Conservation (phyloP, 1,140 invertebrate species). For the Scaptodrosophila lebanonensis region DNA sequence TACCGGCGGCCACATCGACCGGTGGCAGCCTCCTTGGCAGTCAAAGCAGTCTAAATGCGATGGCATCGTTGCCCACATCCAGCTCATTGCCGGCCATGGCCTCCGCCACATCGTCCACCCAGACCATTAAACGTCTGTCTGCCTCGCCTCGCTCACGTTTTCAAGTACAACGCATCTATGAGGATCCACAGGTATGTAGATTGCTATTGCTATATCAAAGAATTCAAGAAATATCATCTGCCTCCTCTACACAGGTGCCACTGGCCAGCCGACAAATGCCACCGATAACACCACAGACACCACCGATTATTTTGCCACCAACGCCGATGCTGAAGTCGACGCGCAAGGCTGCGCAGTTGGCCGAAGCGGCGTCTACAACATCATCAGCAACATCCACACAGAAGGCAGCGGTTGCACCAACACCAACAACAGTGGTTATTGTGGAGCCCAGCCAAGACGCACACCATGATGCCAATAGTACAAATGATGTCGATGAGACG, state of each 20-base stretch:
- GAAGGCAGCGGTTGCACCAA: slow-evolving; percentile 30
- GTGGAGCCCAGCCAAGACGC: slow-evolving; percentile 33
- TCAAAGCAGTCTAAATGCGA: slow-evolving; percentile 34
- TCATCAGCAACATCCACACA: slow-evolving; percentile 24
- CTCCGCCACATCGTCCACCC: slow-evolving; percentile 64
- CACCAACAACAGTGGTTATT: slow-evolving; percentile 31
- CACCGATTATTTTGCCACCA: slow-evolving; percentile 62
- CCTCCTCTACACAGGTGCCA: slow-evolving; percentile 41
- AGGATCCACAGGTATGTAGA: slow-evolving; percentile 63
- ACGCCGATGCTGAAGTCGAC: slow-evolving; percentile 67
- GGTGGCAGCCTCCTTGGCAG: slow-evolving; percentile 35
- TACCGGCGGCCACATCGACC: slow-evolving; percentile 37
- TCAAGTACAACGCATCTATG: slow-evolving; percentile 68
- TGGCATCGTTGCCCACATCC: slow-evolving; percentile 55
- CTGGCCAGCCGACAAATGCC: slow-evolving; percentile 43
- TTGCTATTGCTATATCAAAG: too few relatives aligned
- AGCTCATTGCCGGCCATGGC: slow-evolving; percentile 72
- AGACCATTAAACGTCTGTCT: slow-evolving; percentile 63
- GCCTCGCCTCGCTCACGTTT: slow-evolving; percentile 69
- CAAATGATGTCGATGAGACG: slow-evolving; percentile 27
- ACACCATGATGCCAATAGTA: slow-evolving; percentile 40
- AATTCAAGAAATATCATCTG: too few relatives aligned
- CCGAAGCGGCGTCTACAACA: slow-evolving; percentile 24
- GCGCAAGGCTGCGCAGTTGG: slow-evolving; percentile 40
- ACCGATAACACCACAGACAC: slow-evolving; percentile 61